phyloP scores from a whole-genome alignment of 2,797 vertebrate species.

The Coregonus sp. region DNA sequence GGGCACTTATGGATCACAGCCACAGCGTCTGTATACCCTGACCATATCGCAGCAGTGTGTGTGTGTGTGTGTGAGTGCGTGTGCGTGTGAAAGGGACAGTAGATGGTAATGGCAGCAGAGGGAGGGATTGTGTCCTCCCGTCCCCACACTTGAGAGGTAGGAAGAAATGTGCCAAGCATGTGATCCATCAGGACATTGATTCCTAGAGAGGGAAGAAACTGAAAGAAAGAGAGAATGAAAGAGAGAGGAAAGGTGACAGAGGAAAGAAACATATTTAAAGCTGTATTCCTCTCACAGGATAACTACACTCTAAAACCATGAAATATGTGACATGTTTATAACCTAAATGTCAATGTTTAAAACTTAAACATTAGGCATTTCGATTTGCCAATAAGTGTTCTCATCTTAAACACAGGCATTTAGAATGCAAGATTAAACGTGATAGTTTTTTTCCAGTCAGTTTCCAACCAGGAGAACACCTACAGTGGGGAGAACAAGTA shows the following conservation, averaged over 20 bases:
- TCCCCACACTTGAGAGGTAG: conserved; percentile 71
- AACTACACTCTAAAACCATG: neutral
- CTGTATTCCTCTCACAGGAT: neutral
- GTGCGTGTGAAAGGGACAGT: conserved; percentile 47
- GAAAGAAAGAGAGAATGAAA: conserved; percentile 29
- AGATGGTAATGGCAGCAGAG: conserved; percentile 80
- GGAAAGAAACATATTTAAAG: neutral
- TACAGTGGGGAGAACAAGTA: too few relatives aligned
- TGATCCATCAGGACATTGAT: conserved; percentile 86
- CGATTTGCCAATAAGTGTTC: too few relatives aligned
- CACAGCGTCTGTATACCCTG: conserved; percentile 51
- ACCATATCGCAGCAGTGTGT: conserved; percentile 54
- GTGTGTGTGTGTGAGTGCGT: conserved; percentile 23
- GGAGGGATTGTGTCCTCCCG: conserved; percentile 82
- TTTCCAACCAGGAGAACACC: too few relatives aligned
- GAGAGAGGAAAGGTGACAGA: neutral
- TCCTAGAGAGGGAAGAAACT: conserved; percentile 52
- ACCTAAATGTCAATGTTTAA: too few relatives aligned
- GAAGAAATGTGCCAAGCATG: conserved; percentile 78
- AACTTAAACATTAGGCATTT: too few relatives aligned
- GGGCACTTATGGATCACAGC: conserved; percentile 73
- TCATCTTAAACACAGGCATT: too few relatives aligned
- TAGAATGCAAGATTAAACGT: too few relatives aligned
- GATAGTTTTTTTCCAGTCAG: too few relatives aligned
- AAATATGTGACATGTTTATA: too few relatives aligned